A percentile compares a stretch with the other conserved stretches of the same genome.
Conservation (phyloP, 1,140 invertebrate species). For the Muscidifurax raptorellus region DNA sequence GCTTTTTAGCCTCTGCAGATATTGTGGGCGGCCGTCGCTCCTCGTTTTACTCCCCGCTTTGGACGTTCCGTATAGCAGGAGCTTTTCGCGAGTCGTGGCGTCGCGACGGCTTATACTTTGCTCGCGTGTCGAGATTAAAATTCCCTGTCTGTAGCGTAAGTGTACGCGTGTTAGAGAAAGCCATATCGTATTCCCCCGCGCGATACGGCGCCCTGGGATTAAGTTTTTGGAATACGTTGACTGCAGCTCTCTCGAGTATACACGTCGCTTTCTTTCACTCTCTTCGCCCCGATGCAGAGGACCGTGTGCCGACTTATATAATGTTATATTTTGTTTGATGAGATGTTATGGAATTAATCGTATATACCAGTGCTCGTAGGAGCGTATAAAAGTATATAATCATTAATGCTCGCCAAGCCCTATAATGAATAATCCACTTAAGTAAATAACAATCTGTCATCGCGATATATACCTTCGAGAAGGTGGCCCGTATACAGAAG, state of each 20-base stretch:
- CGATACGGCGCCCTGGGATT: conserved; percentile 28
- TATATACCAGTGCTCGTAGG: too few relatives aligned
- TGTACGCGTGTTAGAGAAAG: conserved; percentile 26
- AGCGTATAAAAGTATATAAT: too few relatives aligned
- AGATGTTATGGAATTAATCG: too few relatives aligned
- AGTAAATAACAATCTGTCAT: background rate
- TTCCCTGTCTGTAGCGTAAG: conserved; percentile 30
- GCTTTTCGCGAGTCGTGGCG: background rate
- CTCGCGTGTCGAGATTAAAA: conserved; percentile 42
- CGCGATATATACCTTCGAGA: too few relatives aligned
- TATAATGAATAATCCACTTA: background rate
- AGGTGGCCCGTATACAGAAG: background rate
- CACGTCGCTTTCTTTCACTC: background rate
- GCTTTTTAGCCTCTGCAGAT: background rate
- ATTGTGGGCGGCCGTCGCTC: background rate
- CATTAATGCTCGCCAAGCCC: background rate
- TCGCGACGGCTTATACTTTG: background rate
- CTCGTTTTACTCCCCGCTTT: too few relatives aligned
- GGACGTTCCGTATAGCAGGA: too few relatives aligned
- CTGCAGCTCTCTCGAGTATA: background rate
- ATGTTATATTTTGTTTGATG: too few relatives aligned
- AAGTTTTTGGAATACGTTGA: conserved; percentile 32
- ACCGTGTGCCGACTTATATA: too few relatives aligned
- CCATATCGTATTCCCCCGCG: conserved; percentile 24
- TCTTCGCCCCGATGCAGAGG: background rate